Conservation (phyloP, 1,140 invertebrate species). For the Planococcus citri region DNA sequence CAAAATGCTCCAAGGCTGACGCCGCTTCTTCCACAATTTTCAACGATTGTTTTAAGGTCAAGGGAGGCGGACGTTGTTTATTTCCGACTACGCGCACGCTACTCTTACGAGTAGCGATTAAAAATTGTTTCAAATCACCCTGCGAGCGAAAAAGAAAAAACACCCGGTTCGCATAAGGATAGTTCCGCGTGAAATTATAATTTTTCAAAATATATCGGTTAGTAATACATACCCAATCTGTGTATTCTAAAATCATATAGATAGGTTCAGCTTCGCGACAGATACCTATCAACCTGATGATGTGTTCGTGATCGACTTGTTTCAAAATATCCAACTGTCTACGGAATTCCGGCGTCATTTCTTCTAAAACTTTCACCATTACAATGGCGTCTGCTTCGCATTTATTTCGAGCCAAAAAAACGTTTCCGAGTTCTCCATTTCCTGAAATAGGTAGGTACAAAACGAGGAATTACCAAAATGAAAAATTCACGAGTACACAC, state of each 20-base stretch:
- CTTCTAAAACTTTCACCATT: constrained; percentile 62
- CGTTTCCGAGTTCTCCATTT: constrained; percentile 80
- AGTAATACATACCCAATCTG: constrained; percentile 59
- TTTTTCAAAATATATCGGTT: too few species aligned
- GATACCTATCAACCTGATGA: constrained; percentile 63
- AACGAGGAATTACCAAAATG: too few species aligned
- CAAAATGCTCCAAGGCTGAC: constrained; percentile 69
- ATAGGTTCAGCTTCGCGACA: constrained; percentile 74
- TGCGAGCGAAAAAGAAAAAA: constrained; percentile 34
- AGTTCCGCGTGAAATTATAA: constrained; percentile 24
- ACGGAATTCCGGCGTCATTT: constrained; percentile 64
- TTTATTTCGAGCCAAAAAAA: constrained; percentile 58
- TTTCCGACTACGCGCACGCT: constrained; percentile 33
- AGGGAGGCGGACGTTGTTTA: constrained; percentile 32
- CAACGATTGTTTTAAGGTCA: constrained; percentile 48
- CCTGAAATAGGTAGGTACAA: constrained; percentile 37
- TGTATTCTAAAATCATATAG: constrained; percentile 80
- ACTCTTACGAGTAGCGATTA: constrained; percentile 65
- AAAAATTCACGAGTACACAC: too few species aligned
- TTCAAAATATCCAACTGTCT: constrained; percentile 74
- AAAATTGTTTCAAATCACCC: constrained; percentile 88
- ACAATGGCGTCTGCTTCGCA: constrained; percentile 36
- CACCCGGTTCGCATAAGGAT: neutral
- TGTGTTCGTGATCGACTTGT: constrained; percentile 63
- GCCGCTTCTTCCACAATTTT: constrained; percentile 64